Percentiles rank a stretch among this genome's conserved stretches.
Evolutionary conservation across 2,797 vertebrate genomes (phyloP).

Genomic region (Melanotaenia nigrans): DNA sequence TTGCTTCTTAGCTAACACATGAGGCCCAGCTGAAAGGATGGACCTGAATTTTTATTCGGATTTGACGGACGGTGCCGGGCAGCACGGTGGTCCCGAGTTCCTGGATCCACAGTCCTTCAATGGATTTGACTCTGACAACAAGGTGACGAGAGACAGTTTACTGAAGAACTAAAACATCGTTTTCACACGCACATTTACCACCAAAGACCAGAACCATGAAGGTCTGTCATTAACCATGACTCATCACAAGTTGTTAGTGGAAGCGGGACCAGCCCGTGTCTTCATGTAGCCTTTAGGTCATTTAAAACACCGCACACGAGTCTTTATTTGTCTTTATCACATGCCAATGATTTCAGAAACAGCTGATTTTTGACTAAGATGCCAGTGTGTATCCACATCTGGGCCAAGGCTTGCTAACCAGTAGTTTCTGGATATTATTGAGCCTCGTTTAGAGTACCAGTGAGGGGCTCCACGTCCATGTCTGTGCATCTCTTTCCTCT

Average conservation of each 20-base stretch:
- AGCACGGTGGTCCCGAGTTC: constrained; percentile 80
- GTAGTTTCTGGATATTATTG: too few relatives aligned
- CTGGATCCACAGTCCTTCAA: constrained; percentile 84
- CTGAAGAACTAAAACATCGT: not conserved
- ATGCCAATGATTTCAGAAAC: too few relatives aligned
- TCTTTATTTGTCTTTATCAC: too few relatives aligned
- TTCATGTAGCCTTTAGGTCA: too few relatives aligned
- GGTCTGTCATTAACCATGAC: not conserved
- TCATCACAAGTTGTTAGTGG: too few relatives aligned
- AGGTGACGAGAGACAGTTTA: constrained; percentile 69
- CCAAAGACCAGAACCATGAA: not conserved
- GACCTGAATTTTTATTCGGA: constrained; percentile 88
- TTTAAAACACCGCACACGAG: too few relatives aligned
- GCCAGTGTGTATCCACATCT: too few relatives aligned
- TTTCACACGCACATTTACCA: not conserved
- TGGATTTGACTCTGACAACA: constrained; percentile 83
- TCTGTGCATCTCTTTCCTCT: not conserved
- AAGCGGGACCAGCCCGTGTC: too few relatives aligned
- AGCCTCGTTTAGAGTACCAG: too few relatives aligned
- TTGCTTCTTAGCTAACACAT: constrained; percentile 35
- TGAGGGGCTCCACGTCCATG: too few relatives aligned
- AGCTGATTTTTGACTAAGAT: too few relatives aligned
- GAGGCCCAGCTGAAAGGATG: constrained; percentile 73
- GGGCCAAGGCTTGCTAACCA: too few relatives aligned
- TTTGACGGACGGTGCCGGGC: constrained; percentile 81